Base-by-base conservation (phyloP, 1,140 invertebrate species). In the Drosophila kanapiae region DNA sequence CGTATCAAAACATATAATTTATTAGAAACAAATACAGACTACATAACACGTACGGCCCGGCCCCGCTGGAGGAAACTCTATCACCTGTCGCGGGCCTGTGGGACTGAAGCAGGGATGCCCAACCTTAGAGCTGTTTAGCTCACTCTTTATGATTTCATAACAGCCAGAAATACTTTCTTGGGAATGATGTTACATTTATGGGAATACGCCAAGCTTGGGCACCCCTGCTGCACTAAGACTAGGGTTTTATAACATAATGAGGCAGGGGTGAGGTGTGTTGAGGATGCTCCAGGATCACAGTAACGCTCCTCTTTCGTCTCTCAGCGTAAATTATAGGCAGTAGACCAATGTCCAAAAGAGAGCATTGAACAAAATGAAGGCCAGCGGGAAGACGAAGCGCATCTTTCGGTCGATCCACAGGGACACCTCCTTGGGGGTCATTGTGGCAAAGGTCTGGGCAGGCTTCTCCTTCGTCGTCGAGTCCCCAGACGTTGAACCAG, bases 381-480 rank as follows among this genome's bases (percentile, higher is more conserved):
- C 93, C 14, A 96, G 91, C 0, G 97, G 97, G 82, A 98, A 98
- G 9, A 96, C 92, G 14, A 97, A 94, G n/a, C 97, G 94, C 59
- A 96, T 96, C 38, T 96, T 94, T 10, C 82, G 75, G 75, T 98
- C 97, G 47, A 98, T 97, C 96, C 96, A 97, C 37, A 96, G 95
- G 40, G 97, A 96, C 10, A 97, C 97, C 92, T 97, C 96, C 79
- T 97, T 96, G 3, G 97, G 96, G 7, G 96, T 97, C 96, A 97
- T 97, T 9, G 96, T 97, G 42, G 96, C 96, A 18, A 91, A 92
- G 6, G 87, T 90, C 49, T 88, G 81, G 1, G 56, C 14, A 0
- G 85, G 75, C 48, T 90, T 84, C 54, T 75, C 81, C 37, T 63
- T 59, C 8, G 48, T 8, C 0, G 51, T 13, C 0, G 57, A 37